Evolutionary conservation across 1,140 invertebrate genomes (phyloP), one percentile per base, ranked within the genome.

Genomic region (Muscidifurax raptorellus): DNA sequence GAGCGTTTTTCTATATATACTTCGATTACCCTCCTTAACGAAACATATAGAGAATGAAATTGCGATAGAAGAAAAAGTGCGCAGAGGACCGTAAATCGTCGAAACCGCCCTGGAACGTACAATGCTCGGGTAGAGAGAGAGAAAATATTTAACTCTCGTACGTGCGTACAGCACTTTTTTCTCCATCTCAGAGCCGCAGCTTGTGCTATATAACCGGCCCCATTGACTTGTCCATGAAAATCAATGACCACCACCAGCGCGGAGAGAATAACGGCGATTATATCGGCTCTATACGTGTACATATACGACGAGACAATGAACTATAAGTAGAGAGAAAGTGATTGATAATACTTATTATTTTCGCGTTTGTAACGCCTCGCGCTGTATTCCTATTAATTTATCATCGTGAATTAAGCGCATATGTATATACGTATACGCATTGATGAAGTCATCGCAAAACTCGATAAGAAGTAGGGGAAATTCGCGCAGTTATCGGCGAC

Each of bases 311-410:
- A 59, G 67, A 44, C 47, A 79, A 84, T 79, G 71, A 64, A 79
- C 79, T 52, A 40, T 10, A 7, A 25, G 66, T 25, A 78, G 32
- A 30, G n/a, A 52, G 25, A 27, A 78, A 44, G 59, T 15, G 76
- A 79, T 84, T 72, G 67, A 83, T 83, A 83, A 83, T 78, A 0
- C 81, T 66, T 18, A 79, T 84, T 84, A 84, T 84, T 74, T 84
- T 84, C 82, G 66, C 40, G 71, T 83, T 78, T 78, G 0, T 25
- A 13, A n/a, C n/a, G n/a, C n/a, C 52, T 2, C 15, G 18, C 52
- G 7, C 12, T 13, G 15, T 66, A 69, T 40, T 69, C 40, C n/a
- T n/a, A n/a, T n/a, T n/a, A 36, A 64, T 36, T n/a, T 44, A 47
- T 25, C 10, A 27, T 40, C 3, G 18, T 22, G 59, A 25, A 76